These are phyloP conservation scores for Bactericera cockerelli DNA, from an alignment of 1,140 invertebrate species.

Conservation along the genomic window DNA sequence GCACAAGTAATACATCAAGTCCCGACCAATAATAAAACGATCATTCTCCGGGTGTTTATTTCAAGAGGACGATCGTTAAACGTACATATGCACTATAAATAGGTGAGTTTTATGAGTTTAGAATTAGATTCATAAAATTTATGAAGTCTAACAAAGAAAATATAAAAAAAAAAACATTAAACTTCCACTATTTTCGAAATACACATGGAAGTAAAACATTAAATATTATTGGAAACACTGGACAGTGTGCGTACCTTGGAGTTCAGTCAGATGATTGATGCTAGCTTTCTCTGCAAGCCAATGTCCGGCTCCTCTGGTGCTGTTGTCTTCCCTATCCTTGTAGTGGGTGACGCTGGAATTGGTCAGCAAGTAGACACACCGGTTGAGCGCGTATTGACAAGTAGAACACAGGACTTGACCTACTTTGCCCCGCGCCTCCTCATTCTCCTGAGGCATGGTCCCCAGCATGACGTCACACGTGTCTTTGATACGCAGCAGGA, in stretches of 20 bases:
- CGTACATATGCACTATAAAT: too few relatives aligned
- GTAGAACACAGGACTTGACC: conserved; percentile 58
- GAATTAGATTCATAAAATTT: too few relatives aligned
- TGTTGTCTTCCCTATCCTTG: conserved; percentile 12
- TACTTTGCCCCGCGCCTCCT: conserved; percentile 47
- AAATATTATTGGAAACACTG: too few relatives aligned
- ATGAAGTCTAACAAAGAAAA: too few relatives aligned
- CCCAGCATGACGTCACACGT: conserved; percentile 11
- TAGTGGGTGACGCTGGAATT: conserved; percentile 15
- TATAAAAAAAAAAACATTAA: too few relatives aligned
- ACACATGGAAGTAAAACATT: too few relatives aligned
- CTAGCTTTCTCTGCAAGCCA: conserved; percentile 41
- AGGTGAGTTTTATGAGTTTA: too few relatives aligned
- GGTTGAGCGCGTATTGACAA: conserved; percentile 83
- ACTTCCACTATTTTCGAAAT: too few relatives aligned
- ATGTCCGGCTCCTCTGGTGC: conserved; percentile 10
- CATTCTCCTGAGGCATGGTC: conserved; percentile 37
- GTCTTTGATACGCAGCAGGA: background rate
- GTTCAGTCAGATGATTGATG: conserved; percentile 56
- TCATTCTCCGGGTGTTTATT: too few relatives aligned
- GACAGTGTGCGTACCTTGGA: conserved; percentile 32
- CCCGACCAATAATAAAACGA: too few relatives aligned
- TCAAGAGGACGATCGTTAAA: too few relatives aligned
- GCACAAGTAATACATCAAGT: too few relatives aligned
- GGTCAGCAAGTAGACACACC: conserved; percentile 51